A percentile compares a stretch with the other conserved stretches of the same genome.
phyloP scores from a whole-genome alignment of 2,888 invertebrate species.

The Ganaspis brasiliensis region DNA sequence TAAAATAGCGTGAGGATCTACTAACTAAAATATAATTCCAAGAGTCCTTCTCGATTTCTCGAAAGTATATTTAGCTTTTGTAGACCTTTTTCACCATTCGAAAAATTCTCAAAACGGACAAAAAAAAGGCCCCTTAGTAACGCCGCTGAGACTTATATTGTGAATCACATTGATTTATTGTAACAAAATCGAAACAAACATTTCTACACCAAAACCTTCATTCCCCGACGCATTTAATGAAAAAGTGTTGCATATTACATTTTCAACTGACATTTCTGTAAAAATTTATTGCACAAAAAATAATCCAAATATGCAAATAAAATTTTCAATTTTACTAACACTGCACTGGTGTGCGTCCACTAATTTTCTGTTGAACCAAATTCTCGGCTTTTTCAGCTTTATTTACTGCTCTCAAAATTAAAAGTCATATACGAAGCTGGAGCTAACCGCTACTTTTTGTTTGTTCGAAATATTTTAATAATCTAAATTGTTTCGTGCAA shows the following conservation, averaged over 20 bases:
- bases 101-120: constrained; percentile 28
- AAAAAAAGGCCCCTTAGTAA: constrained; percentile 21
- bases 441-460: too few species aligned
- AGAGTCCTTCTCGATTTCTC: constrained; percentile 49
- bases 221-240: not conserved
- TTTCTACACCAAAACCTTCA: not conserved
- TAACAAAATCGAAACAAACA: constrained; percentile 14
- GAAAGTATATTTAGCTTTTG: constrained; percentile 4
- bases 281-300: constrained; percentile 12
- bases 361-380: not conserved
- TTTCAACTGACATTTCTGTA: not conserved
- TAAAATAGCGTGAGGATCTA: constrained; percentile 55
- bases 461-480: too few species aligned
- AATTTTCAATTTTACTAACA: not conserved
- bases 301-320: constrained; percentile 5
- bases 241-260: not conserved
- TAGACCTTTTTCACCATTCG: not conserved
- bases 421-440: too few species aligned
- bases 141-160: not conserved
- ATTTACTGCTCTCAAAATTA: not conserved
- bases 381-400: too few species aligned
- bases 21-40: constrained; percentile 59
- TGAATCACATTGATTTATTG: constrained; percentile 16
- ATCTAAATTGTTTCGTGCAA: too few species aligned
- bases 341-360: too few species aligned